Evolutionary conservation across 2,797 vertebrate genomes (phyloP).

Genomic region (Lepilemur septentrionalis): DNA sequence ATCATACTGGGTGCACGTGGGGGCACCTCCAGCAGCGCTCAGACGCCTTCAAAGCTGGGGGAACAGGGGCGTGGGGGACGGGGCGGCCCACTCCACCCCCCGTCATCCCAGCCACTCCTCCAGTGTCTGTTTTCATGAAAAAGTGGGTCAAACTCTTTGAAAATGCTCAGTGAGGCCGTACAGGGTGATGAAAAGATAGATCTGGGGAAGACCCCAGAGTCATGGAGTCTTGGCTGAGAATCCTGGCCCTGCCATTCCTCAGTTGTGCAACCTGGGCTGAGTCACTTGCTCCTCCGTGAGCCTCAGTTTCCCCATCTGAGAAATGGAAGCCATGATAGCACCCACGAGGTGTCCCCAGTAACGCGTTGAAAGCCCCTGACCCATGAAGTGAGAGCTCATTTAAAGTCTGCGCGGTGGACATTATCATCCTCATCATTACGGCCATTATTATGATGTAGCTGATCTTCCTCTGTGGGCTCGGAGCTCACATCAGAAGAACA

Average conservation of each 20-base stretch:
- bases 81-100: background rate
- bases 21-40: background rate
- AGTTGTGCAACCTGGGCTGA: background rate
- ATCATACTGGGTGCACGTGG: background rate
- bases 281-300: background rate
- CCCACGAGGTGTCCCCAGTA: background rate
- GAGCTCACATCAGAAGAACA: background rate
- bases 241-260: too few relatives aligned
- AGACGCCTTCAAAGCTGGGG: background rate
- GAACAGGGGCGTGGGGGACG: too few relatives aligned
- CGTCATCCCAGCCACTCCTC: background rate
- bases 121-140: background rate
- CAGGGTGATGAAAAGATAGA: background rate
- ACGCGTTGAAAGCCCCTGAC: background rate
- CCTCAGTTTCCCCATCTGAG: slow-evolving; percentile 47
- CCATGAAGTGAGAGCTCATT: background rate
- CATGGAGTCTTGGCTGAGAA: background rate
- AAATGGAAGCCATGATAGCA: background rate
- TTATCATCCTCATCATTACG: background rate
- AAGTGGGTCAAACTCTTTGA: slow-evolving; percentile 45
- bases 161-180: background rate
- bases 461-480: background rate
- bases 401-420: background rate
- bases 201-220: background rate
- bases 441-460: background rate